Percentiles rank a stretch among this genome's conserved stretches.
These are phyloP conservation scores for Drosophila albomicans DNA, from an alignment of 1,140 invertebrate species.

Conservation along the genomic window DNA sequence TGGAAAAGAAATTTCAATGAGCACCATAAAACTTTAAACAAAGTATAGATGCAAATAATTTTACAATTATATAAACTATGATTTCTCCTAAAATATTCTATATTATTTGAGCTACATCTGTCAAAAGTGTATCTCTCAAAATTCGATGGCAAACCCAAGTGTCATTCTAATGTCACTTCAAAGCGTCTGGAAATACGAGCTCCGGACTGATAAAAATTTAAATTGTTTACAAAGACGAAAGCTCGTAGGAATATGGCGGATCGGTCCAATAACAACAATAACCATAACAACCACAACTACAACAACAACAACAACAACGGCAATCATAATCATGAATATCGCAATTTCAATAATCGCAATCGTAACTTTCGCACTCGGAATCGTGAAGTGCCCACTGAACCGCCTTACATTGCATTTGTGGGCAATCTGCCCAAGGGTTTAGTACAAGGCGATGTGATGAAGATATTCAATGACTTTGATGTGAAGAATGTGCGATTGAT, in stretches of 20 bases:
- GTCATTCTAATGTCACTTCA: constrained; percentile 58
- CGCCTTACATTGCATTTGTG: constrained; percentile 95
- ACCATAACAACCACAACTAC: constrained; percentile 21
- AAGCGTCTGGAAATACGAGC: constrained; percentile 70
- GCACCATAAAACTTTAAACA: too few relatives aligned
- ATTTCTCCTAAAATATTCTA: not conserved
- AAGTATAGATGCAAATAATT: too few relatives aligned
- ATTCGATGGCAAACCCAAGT: constrained; percentile 16
- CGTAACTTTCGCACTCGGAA: constrained; percentile 67
- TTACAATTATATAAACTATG: too few relatives aligned
- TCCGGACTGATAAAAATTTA: constrained; percentile 55
- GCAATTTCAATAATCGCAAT: constrained; percentile 53
- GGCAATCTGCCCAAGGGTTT: constrained; percentile 95
- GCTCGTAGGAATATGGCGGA: constrained; percentile 60
- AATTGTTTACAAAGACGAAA: constrained; percentile 34
- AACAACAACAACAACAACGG: constrained; percentile 29
- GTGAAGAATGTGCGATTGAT: constrained; percentile 94
- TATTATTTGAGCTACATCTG: not conserved
- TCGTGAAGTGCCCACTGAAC: constrained; percentile 91
- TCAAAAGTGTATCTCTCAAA: not conserved
- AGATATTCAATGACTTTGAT: constrained; percentile 91
- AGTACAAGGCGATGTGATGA: constrained; percentile 96
- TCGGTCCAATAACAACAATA: constrained; percentile 26
- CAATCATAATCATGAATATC: constrained; percentile 37
- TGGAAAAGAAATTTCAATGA: too few relatives aligned